phyloP scores from a whole-genome alignment of 2,888 invertebrate species.

The Rhagonycha lutea region DNA sequence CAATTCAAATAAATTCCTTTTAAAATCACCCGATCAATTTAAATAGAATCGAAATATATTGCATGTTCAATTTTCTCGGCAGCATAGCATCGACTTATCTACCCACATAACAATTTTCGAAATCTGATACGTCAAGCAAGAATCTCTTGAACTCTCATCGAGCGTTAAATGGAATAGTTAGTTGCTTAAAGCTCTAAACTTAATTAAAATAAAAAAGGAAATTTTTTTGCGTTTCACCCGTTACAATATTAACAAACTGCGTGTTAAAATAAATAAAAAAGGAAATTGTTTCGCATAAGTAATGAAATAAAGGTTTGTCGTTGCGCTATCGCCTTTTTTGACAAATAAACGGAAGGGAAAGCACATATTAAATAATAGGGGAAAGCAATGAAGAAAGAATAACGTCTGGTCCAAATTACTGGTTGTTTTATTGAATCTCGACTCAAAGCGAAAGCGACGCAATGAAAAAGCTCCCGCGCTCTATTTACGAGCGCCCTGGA shows the following conservation, averaged over 20 bases:
- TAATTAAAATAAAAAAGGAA: neutral
- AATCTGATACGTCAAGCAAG: conserved; percentile 6
- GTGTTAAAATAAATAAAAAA: neutral
- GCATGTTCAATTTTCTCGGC: neutral
- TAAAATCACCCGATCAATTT: neutral
- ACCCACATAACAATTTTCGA: conserved; percentile 14
- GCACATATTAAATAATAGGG: conserved; percentile 11
- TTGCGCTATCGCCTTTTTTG: neutral
- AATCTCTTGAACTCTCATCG: neutral
- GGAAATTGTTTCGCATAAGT: neutral
- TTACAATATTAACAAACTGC: neutral
- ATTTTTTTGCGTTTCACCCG: neutral
- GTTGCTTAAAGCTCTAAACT: conserved; percentile 3
- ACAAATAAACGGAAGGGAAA: conserved; percentile 4
- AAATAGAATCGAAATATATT: neutral
- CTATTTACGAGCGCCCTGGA: neutral
- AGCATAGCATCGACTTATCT: conserved; percentile 1
- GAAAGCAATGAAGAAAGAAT: conserved; percentile 3
- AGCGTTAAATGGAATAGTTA: neutral
- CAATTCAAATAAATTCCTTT: neutral
- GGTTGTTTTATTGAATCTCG: conserved; percentile 14
- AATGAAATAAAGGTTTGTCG: neutral
- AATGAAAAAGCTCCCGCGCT: neutral
- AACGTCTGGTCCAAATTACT: conserved; percentile 12
- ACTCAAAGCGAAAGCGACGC: conserved; percentile 3